Percentiles rank a stretch among this genome's conserved stretches.
These are phyloP conservation scores for Gallinago paraguaiae DNA, from an alignment of 2,113 vertebrate genomes.

Conservation along the genomic window DNA sequence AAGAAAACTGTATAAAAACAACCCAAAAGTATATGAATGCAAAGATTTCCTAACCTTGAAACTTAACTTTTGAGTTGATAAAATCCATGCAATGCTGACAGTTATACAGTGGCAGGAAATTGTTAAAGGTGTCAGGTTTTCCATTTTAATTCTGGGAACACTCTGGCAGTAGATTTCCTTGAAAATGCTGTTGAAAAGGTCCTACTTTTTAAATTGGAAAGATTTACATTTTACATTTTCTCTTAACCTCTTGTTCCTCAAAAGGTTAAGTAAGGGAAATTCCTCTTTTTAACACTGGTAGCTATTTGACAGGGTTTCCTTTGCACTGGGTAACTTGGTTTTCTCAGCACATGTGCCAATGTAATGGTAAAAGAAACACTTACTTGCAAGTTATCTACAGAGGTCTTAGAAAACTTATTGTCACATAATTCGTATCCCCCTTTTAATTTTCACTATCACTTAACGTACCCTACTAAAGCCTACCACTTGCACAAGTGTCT, in stretches of 20 bases:
- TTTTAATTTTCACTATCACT: background rate
- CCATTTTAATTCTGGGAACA: constrained; percentile 61
- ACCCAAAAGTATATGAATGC: background rate
- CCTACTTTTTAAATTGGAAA: constrained; percentile 49
- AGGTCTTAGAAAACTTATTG: background rate
- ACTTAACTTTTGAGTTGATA: constrained; percentile 30
- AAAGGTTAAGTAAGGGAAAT: constrained; percentile 60
- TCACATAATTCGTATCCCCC: background rate
- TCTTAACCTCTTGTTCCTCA: constrained; percentile 52
- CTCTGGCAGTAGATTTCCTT: constrained; percentile 30
- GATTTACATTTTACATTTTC: constrained; percentile 63
- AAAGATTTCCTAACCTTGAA: constrained; percentile 20
- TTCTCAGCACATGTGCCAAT: background rate
- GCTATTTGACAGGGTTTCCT: constrained; percentile 22
- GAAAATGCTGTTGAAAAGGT: constrained; percentile 55
- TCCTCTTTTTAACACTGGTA: constrained; percentile 3
- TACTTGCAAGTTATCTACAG: background rate
- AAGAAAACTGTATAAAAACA: constrained; percentile 1
- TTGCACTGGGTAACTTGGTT: background rate
- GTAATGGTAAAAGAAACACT: background rate
- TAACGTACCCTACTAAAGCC: background rate
- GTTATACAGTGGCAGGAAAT: constrained; percentile 71
- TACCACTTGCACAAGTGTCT: background rate
- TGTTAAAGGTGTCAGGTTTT: constrained; percentile 70
- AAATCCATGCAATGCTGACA: constrained; percentile 59